Base-by-base conservation (phyloP, 2,113 vertebrate species). In the Salvelinus namaycush region DNA sequence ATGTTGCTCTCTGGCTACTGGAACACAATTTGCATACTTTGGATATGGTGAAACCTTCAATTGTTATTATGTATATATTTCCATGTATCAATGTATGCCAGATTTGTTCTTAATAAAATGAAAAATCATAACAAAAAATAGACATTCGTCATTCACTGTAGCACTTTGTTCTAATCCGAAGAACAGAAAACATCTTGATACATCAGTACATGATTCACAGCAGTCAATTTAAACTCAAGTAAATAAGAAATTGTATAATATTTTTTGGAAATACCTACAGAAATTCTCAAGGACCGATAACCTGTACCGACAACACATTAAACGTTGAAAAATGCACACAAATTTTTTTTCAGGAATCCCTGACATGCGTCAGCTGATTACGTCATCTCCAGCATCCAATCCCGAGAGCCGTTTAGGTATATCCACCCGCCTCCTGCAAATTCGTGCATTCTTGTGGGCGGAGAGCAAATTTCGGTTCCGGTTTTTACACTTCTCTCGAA, bases 381-480 rank as follows among this genome's bases (percentile, higher is more conserved):
- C 89, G 89, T 90, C 83, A 90, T 0, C 6, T 0, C n/a, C 0
- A 0, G 22, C 6, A 65, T 69, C 90, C 91, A 91, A 92, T 92
- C 88, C 2, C 8, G 4, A 39, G 59, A 70, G 76, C 24, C 2
- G 8, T 62, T 74, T 39, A 31, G 18, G 3, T 26, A 5, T n/a
- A 5, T 51, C 14, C 24, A n/a, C 44, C 2, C 81, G 81, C 68
- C 71, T 76, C 86, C 85, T 86, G 83, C 84, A 70, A 86, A 70
- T 82, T 34, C 49, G 77, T 51, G 80, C 31, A 78, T 76, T 81
- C 79, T 75, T 89, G 87, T 91, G 81, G 88, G 90, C 84, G 90
- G 88, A 89, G 80, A 80, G 18, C 34, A 29, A 78, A 83, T 92
- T 92, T 91, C 91, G 91, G 87, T 92, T 92, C 92, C 91, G 91